Conservation (phyloP, 2,888 invertebrate species). For the Habroteleia sp. region DNA sequence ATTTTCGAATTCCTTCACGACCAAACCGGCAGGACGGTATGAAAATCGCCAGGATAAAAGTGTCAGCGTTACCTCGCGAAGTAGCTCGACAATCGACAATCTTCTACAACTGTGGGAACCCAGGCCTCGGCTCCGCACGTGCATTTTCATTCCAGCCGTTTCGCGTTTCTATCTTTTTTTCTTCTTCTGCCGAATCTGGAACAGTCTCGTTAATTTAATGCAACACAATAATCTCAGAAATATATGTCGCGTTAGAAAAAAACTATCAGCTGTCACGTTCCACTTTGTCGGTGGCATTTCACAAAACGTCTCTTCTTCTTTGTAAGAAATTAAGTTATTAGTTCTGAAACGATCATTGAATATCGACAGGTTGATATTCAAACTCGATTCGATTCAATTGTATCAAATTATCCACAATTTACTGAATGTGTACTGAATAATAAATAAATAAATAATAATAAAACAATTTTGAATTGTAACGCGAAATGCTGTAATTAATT, state of each 20-base stretch:
- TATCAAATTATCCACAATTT: no score
- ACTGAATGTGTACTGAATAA: no score
- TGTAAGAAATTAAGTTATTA: not conserved
- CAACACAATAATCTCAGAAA: slow-evolving; percentile 32
- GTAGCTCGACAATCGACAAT: slow-evolving; percentile 32
- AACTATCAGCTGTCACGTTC: slow-evolving; percentile 29
- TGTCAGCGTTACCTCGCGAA: slow-evolving; percentile 19
- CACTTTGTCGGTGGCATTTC: slow-evolving; percentile 20
- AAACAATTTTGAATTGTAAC: no score
- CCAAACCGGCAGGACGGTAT: no score
- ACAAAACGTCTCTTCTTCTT: no score
- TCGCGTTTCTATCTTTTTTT: slow-evolving; percentile 17
- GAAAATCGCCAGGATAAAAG: slow-evolving; percentile 26
- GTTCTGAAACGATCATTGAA: not conserved
- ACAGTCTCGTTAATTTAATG: slow-evolving; percentile 35
- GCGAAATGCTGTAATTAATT: no score
- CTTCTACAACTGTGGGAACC: slow-evolving; percentile 31
- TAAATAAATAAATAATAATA: no score
- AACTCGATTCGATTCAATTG: no score
- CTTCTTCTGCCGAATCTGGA: slow-evolving; percentile 24
- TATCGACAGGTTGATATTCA: no score
- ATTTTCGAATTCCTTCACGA: not conserved
- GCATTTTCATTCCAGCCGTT: slow-evolving; percentile 17
- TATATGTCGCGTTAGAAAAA: slow-evolving; percentile 25
- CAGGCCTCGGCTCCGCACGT: slow-evolving; percentile 4